A percentile compares a stretch with the other conserved stretches of the same genome.
Conservation (phyloP, 2,888 invertebrate genomes). For the Odontocerum albicorne region DNA sequence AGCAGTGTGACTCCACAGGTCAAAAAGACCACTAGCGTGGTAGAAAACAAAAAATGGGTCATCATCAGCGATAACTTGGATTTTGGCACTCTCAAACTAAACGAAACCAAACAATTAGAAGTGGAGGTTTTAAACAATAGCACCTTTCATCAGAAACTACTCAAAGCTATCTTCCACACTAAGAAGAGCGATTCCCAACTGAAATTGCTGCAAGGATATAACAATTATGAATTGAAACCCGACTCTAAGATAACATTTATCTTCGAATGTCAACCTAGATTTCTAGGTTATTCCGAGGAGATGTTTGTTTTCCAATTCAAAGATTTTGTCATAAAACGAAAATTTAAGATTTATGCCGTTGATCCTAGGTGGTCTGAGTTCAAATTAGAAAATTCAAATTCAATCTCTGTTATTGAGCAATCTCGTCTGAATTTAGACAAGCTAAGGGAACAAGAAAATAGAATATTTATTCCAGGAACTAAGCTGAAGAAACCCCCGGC, state of each 20-base stretch:
- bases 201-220: conserved; percentile 40
- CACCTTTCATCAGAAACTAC: conserved; percentile 48
- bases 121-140: conserved; percentile 55
- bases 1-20: background rate
- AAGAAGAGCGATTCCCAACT: conserved; percentile 58
- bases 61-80: conserved; percentile 52
- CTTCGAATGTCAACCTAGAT: conserved; percentile 59
- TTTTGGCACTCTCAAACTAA: conserved; percentile 47
- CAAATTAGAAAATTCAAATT: background rate
- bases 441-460: background rate
- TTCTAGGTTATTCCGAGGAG: conserved; percentile 64
- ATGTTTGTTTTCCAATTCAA: conserved; percentile 62
- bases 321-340: conserved; percentile 62
- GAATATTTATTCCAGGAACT: conserved; percentile 56
- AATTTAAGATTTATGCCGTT: conserved; percentile 57
- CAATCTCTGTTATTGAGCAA: background rate
- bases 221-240: conserved; percentile 45
- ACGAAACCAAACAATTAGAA: conserved; percentile 48
- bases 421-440: background rate
- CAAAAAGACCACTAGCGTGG: background rate
- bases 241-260: conserved; percentile 46
- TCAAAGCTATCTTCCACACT: conserved; percentile 55
- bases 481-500: conserved; percentile 53
- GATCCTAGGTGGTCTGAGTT: no score
- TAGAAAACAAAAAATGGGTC: conserved; percentile 57